Evolutionary conservation across 92 coral and sea anemone species (phyloP).

Genomic region (Porites evermanni): DNA sequence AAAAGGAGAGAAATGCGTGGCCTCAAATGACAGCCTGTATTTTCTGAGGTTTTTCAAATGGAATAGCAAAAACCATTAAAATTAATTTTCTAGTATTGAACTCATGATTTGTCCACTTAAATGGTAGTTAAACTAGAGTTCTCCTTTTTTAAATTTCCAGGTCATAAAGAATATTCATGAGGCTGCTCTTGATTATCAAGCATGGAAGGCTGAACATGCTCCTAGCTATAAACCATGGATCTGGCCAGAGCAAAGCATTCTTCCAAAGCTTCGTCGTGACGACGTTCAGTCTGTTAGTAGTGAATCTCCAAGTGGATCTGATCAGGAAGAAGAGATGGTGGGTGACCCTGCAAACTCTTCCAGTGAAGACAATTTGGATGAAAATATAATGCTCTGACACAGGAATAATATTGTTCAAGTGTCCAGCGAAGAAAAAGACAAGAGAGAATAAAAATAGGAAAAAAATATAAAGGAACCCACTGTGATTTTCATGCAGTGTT

Average conservation of each 20-base stretch:
- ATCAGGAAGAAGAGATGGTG: conserved; percentile 70
- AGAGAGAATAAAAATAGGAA: neutral
- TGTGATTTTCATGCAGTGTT: conserved; percentile 36
- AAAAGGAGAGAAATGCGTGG: too few relatives aligned
- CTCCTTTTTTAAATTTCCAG: conserved; percentile 16
- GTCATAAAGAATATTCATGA: conserved; percentile 81
- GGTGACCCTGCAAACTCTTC: conserved; percentile 69
- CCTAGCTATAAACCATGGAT: conserved; percentile 96
- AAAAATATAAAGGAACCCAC: neutral
- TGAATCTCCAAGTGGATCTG: conserved; percentile 67
- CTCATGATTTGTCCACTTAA: too few relatives aligned
- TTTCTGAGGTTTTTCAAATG: too few relatives aligned
- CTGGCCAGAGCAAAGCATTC: conserved; percentile 89
- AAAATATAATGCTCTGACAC: conserved; percentile 53
- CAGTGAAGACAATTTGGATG: conserved; percentile 88
- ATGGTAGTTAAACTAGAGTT: too few relatives aligned
- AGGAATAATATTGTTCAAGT: neutral
- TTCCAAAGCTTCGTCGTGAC: conserved; percentile 74
- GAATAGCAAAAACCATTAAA: too few relatives aligned
- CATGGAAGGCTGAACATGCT: conserved; percentile 84
- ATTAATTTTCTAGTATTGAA: too few relatives aligned
- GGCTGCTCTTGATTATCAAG: conserved; percentile 84
- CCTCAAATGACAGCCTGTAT: too few relatives aligned
- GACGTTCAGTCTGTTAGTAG: conserved; percentile 74
- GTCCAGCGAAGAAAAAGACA: too few relatives aligned